These are phyloP conservation scores for Euclidia mi DNA, from an alignment of 2,888 invertebrate species.

Conservation along the genomic window DNA sequence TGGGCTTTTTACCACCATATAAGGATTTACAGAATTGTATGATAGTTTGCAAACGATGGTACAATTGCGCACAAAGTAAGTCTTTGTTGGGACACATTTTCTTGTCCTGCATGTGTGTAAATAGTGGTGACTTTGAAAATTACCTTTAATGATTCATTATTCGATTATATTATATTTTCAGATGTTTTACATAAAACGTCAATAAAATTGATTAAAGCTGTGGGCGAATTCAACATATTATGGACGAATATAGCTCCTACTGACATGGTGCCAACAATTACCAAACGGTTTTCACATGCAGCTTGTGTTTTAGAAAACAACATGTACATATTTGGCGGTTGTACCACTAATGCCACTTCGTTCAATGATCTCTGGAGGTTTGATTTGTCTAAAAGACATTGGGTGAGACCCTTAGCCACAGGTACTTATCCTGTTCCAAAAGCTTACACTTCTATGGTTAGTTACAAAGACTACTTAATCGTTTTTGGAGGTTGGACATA, in stretches of 20 bases:
- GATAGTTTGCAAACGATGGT: constrained; percentile 97
- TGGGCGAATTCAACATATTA: constrained; percentile 93
- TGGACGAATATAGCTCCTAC: constrained; percentile 92
- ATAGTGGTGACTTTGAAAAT: background rate
- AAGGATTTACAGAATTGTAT: constrained; percentile 96
- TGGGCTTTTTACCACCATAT: constrained; percentile 97
- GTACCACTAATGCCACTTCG: constrained; percentile 97
- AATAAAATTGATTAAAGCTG: constrained; percentile 93
- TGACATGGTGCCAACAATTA: constrained; percentile 93
- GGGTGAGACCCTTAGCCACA: constrained; percentile 95
- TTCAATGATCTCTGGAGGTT: constrained; percentile 99
- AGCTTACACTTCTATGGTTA: constrained; percentile 98
- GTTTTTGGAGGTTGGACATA: constrained; percentile 99
- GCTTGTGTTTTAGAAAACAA: constrained; percentile 95
- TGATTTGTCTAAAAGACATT: constrained; percentile 95
- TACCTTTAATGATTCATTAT: background rate
- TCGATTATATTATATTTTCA: constrained; percentile 83
- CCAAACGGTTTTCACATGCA: constrained; percentile 97
- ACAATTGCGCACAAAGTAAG: constrained; percentile 95
- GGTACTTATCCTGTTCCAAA: constrained; percentile 98
- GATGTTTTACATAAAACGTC: constrained; percentile 94
- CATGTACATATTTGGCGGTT: constrained; percentile 99
- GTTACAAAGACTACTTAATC: constrained; percentile 94
- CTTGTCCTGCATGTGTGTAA: background rate
- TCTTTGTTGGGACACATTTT: constrained; percentile 39